A percentile compares a stretch with the other conserved stretches of the same genome.
Conservation (phyloP, 2,888 invertebrate species). For the Rhimphoctona megacephalus region DNA sequence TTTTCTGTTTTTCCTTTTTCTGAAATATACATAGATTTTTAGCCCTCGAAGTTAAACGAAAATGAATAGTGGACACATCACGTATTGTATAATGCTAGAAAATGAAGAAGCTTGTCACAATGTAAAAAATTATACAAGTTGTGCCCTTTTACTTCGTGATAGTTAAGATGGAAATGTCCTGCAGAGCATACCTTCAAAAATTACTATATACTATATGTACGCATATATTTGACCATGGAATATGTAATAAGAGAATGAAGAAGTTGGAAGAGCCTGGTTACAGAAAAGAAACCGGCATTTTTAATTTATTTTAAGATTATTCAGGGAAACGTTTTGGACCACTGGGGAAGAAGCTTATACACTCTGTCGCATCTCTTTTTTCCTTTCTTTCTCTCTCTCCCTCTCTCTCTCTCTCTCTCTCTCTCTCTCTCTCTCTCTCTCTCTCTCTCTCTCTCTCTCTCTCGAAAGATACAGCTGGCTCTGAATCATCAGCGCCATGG, state of each 20-base stretch:
- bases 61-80: neutral
- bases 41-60: neutral
- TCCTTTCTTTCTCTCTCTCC: constrained; percentile 12
- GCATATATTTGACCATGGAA: constrained; percentile 23
- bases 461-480: constrained; percentile 75
- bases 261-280: constrained; percentile 9
- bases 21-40: constrained; percentile 2
- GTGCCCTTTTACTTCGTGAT: neutral
- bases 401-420: neutral
- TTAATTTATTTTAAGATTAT: constrained; percentile 68
- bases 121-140: neutral
- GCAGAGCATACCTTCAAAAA: constrained; percentile 42
- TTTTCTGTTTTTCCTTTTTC: neutral
- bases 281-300: constrained; percentile 53
- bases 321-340: constrained; percentile 67
- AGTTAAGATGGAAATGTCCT: constrained; percentile 15
- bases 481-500: constrained; percentile 77
- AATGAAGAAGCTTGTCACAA: neutral
- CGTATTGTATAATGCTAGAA: neutral
- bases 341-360: constrained; percentile 26
- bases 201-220: constrained; percentile 9
- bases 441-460: constrained; percentile 14
- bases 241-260: constrained; percentile 24
- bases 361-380: constrained; percentile 9
- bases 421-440: neutral